Evolutionary conservation across 1,140 invertebrate genomes (phyloP).

Genomic region (Lucilia cuprina): DNA sequence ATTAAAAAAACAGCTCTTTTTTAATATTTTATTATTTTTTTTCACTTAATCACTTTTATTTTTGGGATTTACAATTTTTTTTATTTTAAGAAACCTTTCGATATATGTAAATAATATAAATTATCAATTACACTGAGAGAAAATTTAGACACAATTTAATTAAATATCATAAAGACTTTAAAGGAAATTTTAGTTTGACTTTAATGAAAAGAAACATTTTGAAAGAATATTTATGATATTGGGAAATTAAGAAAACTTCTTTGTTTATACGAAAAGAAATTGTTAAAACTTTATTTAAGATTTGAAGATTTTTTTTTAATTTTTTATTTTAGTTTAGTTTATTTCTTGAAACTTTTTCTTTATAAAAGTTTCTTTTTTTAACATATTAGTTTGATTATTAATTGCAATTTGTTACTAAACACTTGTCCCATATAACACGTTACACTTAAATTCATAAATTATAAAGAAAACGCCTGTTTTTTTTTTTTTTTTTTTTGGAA

Average conservation of each 20-base stretch:
- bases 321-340: neutral
- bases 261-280: no score
- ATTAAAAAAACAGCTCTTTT: neutral
- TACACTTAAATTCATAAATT: neutral
- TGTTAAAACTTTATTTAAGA: neutral
- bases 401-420: conserved; percentile 20
- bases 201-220: conserved; percentile 19
- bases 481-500: no score
- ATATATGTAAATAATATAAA: neutral
- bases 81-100: conserved; percentile 7
- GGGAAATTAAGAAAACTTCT: no score
- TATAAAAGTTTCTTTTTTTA: neutral
- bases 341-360: neutral
- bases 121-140: neutral
- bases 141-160: neutral
- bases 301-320: neutral
- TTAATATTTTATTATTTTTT: neutral
- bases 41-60: neutral
- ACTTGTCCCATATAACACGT: neutral
- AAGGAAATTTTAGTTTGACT: conserved; percentile 15
- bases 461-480: no score
- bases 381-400: neutral
- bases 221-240: neutral
- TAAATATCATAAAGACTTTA: no score
- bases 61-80: neutral